Evolutionary conservation across 2,797 vertebrate genomes (phyloP).

Genomic region (Cheirogaleus major): DNA sequence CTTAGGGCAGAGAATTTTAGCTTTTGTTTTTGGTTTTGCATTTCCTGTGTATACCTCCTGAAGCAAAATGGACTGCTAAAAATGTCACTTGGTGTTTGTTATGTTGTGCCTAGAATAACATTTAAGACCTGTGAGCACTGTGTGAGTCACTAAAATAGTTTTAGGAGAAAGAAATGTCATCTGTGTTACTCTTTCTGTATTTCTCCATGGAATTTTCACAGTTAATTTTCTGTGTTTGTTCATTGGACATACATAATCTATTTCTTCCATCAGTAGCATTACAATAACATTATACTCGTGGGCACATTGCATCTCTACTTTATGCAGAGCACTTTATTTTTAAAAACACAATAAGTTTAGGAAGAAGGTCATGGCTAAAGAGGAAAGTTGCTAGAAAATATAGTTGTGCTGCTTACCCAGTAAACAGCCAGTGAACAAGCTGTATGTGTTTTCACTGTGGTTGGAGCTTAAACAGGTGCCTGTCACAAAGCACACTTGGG

Average conservation of each 20-base stretch:
- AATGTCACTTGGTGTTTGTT: slow-evolving; percentile 62
- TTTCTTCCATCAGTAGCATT: not conserved
- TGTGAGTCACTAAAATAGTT: slow-evolving; percentile 42
- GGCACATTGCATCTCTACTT: not conserved
- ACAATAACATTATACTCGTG: not conserved
- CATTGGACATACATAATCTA: not conserved
- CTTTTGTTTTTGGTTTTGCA: slow-evolving; percentile 67
- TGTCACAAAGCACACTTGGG: not conserved
- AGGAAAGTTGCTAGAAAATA: not conserved
- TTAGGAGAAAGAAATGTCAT: slow-evolving; percentile 20
- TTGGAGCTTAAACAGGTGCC: not conserved
- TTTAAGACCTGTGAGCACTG: slow-evolving; percentile 24
- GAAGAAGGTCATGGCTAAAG: not conserved
- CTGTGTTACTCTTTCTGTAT: not conserved
- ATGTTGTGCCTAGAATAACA: slow-evolving; percentile 59
- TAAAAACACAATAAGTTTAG: not conserved
- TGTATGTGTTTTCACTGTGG: fast-evolving
- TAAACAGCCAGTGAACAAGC: not conserved
- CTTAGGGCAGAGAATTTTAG: slow-evolving; percentile 14
- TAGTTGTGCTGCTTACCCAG: not conserved
- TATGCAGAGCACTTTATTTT: not conserved
- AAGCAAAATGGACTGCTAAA: slow-evolving; percentile 61
- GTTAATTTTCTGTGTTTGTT: not conserved
- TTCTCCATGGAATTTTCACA: not conserved
- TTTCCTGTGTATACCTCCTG: slow-evolving; percentile 63